Evolutionary conservation across 2,797 vertebrate genomes (phyloP).

Genomic region (Taeniopygia guttata): DNA sequence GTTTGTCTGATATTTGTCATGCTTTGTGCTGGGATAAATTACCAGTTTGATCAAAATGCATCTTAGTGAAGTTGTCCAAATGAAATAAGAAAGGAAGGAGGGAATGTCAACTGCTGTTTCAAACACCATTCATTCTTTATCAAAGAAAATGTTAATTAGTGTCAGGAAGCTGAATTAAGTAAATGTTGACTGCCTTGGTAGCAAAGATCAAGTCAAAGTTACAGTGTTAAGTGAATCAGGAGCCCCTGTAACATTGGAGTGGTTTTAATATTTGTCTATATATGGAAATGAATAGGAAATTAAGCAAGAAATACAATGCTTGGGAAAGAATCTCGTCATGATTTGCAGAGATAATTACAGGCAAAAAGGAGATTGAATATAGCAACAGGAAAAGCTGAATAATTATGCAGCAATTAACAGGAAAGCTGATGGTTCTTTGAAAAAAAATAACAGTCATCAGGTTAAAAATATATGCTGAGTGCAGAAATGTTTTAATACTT

Average conservation of each 20-base stretch:
- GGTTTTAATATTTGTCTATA: background rate
- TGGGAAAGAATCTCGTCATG: conserved; percentile 35
- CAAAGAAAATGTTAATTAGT: conserved; percentile 47
- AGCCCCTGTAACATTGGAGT: background rate
- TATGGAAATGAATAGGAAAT: conserved; percentile 47
- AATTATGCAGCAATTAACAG: conserved; percentile 69
- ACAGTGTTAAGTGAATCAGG: conserved; percentile 16
- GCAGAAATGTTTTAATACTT: conserved; percentile 55
- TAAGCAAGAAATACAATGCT: conserved; percentile 29
- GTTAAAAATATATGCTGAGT: conserved; percentile 68
- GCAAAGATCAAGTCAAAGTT: conserved; percentile 53
- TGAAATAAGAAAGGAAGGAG: conserved; percentile 11
- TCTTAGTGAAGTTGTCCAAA: conserved; percentile 38
- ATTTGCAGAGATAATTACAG: conserved; percentile 68
- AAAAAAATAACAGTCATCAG: conserved; percentile 28
- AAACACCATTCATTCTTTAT: conserved; percentile 25
- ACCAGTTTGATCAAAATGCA: background rate
- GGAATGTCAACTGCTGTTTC: conserved; percentile 19
- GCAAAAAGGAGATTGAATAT: conserved; percentile 44
- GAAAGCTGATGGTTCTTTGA: conserved; percentile 47
- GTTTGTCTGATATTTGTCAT: background rate
- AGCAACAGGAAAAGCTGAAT: conserved; percentile 59
- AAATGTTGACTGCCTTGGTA: conserved; percentile 46
- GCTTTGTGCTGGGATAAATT: conserved; percentile 4
- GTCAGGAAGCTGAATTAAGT: conserved; percentile 53